Base-by-base conservation (phyloP, 2,797 vertebrate genomes). In the Thripadectes ignobilis region DNA sequence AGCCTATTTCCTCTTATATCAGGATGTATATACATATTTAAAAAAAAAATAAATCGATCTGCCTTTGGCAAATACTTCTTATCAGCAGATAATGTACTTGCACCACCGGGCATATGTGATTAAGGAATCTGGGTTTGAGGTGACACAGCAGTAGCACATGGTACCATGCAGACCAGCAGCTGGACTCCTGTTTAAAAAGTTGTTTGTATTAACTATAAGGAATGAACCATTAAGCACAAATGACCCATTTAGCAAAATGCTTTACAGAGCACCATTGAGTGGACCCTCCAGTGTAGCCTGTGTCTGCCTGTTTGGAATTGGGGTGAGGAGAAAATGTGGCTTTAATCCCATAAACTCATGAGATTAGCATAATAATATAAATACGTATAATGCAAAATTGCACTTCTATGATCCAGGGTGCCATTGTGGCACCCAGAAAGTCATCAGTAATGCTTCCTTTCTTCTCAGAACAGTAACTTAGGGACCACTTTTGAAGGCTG, bases 41-140 rank as follows among this genome's bases (percentile, higher is more conserved):
- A 39, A 39, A 39, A 41, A 41, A 4, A 23, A 30, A 67, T 10
- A 38, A 13, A 81, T 46, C 1, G 1, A 36, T 77, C 85, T 90
- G 74, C 39, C 61, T 80, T 80, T 43, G 54, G 80, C 86, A 95
- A 88, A 93, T 80, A 94, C 52, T 76, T 84, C 82, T 88, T 97
- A 96, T 95, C 94, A 89, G 75, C 54, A 95, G 94, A 91, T 95
- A 96, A 90, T 30, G 93, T 29, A 51, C 74, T 77, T 93, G 93
- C 74, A 67, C 74, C 68, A 65, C 77, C 67, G 93, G 89, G 63
- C 36, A 36, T 63, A 57, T 5, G n/a, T 1, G 77, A 93, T 91
- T 91, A 91, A 45, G 17, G 67, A 72, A 58, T 49, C 59, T 78
- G 48, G 30, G 38, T 49, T 76, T 0, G 10, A 75, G 74, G 83